Conservation (phyloP, 2,113 vertebrate genomes). For the Myotis lucifugus region DNA sequence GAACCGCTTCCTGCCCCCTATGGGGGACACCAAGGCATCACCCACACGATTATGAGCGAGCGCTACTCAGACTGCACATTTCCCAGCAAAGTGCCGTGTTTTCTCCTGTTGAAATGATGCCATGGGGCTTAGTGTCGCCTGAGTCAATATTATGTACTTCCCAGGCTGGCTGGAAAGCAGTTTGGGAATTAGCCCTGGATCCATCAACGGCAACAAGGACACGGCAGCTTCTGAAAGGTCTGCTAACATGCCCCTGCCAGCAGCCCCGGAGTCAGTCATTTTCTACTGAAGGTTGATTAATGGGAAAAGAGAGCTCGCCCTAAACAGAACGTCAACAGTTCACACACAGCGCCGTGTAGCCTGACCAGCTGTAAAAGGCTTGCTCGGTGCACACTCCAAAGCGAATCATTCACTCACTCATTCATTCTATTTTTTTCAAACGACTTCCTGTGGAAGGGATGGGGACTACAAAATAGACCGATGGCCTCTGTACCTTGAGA, state of each 20-base stretch:
- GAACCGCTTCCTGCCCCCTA: neutral
- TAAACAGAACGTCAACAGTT: neutral
- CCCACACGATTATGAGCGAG: neutral
- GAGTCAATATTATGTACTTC: slow-evolving; percentile 30
- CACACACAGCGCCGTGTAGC: accelerated
- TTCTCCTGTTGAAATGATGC: neutral
- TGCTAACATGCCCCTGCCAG: accelerated
- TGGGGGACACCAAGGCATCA: neutral
- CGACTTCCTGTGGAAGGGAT: neutral
- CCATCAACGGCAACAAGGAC: neutral
- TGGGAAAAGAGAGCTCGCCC: neutral
- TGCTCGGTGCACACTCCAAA: neutral
- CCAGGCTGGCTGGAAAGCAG: slow-evolving; percentile 1
- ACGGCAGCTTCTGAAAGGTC: neutral
- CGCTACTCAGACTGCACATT: neutral
- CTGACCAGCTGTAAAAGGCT: neutral
- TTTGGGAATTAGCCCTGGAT: slow-evolving; percentile 45
- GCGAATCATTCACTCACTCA: neutral
- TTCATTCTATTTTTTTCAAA: neutral
- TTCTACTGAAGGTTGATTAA: slow-evolving; percentile 40
- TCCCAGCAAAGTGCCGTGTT: neutral
- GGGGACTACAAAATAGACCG: neutral
- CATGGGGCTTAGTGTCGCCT: slow-evolving; percentile 44
- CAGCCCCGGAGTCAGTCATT: neutral
- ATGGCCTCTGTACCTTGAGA: neutral